Conservation (phyloP, 2,113 vertebrate species). For the Ceyx cyanopectus region DNA sequence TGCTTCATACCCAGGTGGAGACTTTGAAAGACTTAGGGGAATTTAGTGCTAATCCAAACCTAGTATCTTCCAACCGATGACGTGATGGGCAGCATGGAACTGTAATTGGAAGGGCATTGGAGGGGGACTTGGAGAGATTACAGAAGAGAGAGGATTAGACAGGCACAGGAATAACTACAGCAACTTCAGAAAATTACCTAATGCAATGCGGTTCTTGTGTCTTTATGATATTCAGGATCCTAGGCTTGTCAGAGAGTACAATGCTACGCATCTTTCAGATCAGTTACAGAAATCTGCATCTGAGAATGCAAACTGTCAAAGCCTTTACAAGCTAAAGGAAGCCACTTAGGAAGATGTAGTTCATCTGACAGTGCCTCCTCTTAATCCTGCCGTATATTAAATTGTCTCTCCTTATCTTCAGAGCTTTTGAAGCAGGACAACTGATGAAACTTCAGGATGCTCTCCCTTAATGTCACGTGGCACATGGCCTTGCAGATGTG, state of each 20-base stretch:
- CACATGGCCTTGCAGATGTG: not conserved
- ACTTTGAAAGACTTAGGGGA: constrained; percentile 67
- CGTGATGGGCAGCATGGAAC: constrained; percentile 64
- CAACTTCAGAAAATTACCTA: constrained; percentile 58
- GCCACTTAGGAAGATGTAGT: constrained; percentile 1
- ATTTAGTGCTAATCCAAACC: constrained; percentile 69
- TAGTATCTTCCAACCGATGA: constrained; percentile 38
- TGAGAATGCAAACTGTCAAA: constrained; percentile 37
- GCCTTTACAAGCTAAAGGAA: constrained; percentile 26
- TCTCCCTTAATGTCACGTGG: not conserved
- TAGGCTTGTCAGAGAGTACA: constrained; percentile 47
- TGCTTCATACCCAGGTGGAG: constrained; percentile 67
- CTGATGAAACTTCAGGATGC: not conserved
- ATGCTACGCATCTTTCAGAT: constrained; percentile 19
- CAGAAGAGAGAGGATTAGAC: constrained; percentile 63
- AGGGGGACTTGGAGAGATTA: constrained; percentile 68
- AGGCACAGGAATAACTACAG: constrained; percentile 51
- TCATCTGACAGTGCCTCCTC: constrained; percentile 18
- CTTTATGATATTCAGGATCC: constrained; percentile 45
- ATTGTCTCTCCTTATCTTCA: not conserved
- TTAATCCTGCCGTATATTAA: constrained; percentile 16
- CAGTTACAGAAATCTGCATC: constrained; percentile 28
- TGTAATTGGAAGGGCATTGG: constrained; percentile 72
- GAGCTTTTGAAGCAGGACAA: not conserved
- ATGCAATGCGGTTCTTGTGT: constrained; percentile 48